Percentiles rank a stretch among this genome's conserved stretches.
Conservation (phyloP, 2,888 invertebrate species). For the Eupithecia inturbata region DNA sequence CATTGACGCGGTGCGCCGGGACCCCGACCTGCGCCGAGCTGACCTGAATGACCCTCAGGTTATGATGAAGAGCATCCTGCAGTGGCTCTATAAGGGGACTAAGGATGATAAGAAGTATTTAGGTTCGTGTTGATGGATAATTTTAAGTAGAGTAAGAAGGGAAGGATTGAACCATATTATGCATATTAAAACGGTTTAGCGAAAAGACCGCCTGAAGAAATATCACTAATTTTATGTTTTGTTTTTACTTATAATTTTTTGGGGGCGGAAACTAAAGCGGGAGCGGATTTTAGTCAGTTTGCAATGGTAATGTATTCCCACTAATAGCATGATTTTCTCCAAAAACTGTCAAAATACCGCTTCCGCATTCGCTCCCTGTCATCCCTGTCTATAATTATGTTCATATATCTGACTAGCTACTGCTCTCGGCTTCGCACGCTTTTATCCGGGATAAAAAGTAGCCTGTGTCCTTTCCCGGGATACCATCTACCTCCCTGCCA, state of each 20-base stretch:
- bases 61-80: conserved; percentile 84
- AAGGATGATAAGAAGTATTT: conserved; percentile 86
- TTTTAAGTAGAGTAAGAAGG: not conserved
- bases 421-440: too few relatives aligned
- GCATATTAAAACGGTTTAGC: not conserved
- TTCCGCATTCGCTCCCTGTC: too few relatives aligned
- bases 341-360: too few relatives aligned
- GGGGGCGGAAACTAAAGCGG: too few relatives aligned
- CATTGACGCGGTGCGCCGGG: conserved; percentile 84
- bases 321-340: too few relatives aligned
- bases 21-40: conserved; percentile 79
- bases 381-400: not conserved
- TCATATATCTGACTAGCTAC: not conserved
- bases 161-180: not conserved
- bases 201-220: not conserved
- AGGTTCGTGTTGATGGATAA: conserved; percentile 44
- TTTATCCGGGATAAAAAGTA: too few relatives aligned
- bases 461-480: too few relatives aligned
- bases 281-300: too few relatives aligned
- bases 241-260: too few relatives aligned
- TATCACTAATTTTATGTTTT: too few relatives aligned
- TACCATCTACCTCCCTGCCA: too few relatives aligned
- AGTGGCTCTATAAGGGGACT: conserved; percentile 86
- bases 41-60: conserved; percentile 75
- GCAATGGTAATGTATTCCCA: too few relatives aligned